Evolutionary conservation across 2,113 vertebrate species (phyloP), one percentile per base, ranked within the genome.

Genomic region (Sinocyclocheilus grahami): DNA sequence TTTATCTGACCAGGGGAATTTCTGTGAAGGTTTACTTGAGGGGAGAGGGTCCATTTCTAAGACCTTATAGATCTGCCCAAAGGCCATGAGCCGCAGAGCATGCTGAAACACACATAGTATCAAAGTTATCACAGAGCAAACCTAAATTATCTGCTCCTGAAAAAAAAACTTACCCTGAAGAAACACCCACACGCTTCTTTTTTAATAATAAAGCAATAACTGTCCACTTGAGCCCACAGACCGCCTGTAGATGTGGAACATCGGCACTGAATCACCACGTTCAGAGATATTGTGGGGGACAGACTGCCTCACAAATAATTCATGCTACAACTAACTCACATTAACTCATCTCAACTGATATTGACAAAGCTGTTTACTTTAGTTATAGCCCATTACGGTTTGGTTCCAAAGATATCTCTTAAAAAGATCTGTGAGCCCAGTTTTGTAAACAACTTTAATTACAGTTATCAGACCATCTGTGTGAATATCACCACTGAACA

Each of bases 31-130:
- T 92, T 99, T 99, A 94, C 96, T 98, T 92, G 97, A 98, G 85
- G 97, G 97, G 84, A 99, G 97, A 78, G 98, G 97, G 65, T 99
- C 98, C 98, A 99, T 99, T 91, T 99, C 98, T 93, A 99, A 92
- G 88, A 99, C 97, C 92, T 98, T 99, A 93, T 97, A 98, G 93
- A 99, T 99, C 92, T 99, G 98, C 89, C 98, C 98, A 85, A 99
- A 99, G 7, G 98, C 98, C 93, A 98, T 97, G 86, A 98, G 96
- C 91, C 98, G 96, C 89, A 99, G 95, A 51, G 97, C 95, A 58
- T 97, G 97, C 98, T 99, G 91, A 90, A 90, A 93, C 5, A 91
- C 89, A 67, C 27, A 80, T 22, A 18, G 9, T 13, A 55, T 77
- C 22, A 82, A 67, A 37, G 71, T 67, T 71, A n/a, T 63, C 30